A percentile compares a stretch with the other conserved stretches of the same genome.
Evolutionary conservation across 1,140 invertebrate genomes (phyloP).

Genomic region (Zaprionus tsacasi): DNA sequence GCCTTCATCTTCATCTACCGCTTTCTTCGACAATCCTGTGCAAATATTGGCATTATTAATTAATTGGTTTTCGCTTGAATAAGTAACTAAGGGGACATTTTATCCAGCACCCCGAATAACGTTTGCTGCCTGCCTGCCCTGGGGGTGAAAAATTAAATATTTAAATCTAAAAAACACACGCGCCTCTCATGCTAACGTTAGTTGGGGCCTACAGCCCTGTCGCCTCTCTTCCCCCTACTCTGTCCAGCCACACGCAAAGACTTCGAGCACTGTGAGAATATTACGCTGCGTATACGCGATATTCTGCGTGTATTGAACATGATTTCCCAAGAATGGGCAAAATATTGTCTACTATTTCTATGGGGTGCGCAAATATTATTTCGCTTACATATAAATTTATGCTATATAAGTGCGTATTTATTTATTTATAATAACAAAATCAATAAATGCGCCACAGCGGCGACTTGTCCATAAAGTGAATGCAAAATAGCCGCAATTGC

Average conservation of each 20-base stretch:
- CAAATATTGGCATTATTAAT: slow-evolving; percentile 78
- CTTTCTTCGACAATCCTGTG: slow-evolving; percentile 14
- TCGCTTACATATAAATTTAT: slow-evolving; percentile 13
- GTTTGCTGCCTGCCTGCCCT: slow-evolving; percentile 41
- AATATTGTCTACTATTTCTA: background rate
- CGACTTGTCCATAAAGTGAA: slow-evolving; percentile 69
- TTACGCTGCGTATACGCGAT: background rate
- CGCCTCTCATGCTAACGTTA: background rate
- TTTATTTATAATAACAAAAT: slow-evolving; percentile 77
- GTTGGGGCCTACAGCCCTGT: background rate
- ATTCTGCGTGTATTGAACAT: background rate
- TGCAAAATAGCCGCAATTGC: slow-evolving; percentile 67
- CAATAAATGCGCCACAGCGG: slow-evolving; percentile 70
- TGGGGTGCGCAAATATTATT: background rate
- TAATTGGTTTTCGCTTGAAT: slow-evolving; percentile 73
- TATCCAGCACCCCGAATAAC: slow-evolving; percentile 17
- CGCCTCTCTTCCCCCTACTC: too few relatives aligned
- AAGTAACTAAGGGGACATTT: slow-evolving; percentile 37
- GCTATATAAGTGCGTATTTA: slow-evolving; percentile 38
- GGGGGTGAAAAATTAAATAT: slow-evolving; percentile 77
- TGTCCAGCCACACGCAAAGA: background rate
- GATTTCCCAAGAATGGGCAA: background rate
- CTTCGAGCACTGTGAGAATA: background rate
- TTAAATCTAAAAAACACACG: slow-evolving; percentile 68
- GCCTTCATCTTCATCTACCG: slow-evolving; percentile 8